Evolutionary conservation across 2,888 invertebrate species (phyloP), one percentile per base, ranked within the genome.

Genomic region (Oligia fasciuncula): DNA sequence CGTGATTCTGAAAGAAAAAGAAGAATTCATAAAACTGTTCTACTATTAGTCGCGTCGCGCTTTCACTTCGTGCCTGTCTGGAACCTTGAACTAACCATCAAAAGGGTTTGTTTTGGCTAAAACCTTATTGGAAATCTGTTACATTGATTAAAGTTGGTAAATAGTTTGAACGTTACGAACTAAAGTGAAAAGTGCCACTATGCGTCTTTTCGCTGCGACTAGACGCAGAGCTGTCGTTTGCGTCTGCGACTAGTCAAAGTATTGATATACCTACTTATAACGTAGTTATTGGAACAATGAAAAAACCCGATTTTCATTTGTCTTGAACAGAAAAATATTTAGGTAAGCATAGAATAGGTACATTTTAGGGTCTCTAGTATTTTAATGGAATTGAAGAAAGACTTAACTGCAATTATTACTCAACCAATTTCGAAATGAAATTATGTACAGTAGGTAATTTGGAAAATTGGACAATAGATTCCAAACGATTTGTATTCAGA

Each of bases 101-200:
- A 74, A 74, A 76, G 66, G 35, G 66, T 19, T 75, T 60, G 29
- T 78, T 78, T 70, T 19, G 4, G 1, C n/a, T 11, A 49, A 76
- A 85, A 23, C 73, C 13, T 60, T 81, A 86, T 71, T 78, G 67
- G 69, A 75, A 78, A 78, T 62, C 73, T 62, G 14, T 3, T 71
- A 66, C 19, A 60, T 76, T 68, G 40, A 43, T 65, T 62, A n/a
- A 62, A 78, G 46, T 84, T 71, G 0, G 17, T 43, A 65, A 86
- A 83, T 78, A 78, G 75, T 86, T 86, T 73, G 8, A 17, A 62
- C 4, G 14, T 29, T 62, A 23, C 29, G 0, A 62, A 67, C 14
- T 19, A 29, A 73, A 70, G 5, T 29, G 8, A 5, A 29, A 3
- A 11, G 46, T 13, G 46, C 13, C 11, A 43, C 9, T 43, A 43